These are phyloP conservation scores for Drosophila kanekoi DNA, from an alignment of 2,888 invertebrate species.

Conservation along the genomic window DNA sequence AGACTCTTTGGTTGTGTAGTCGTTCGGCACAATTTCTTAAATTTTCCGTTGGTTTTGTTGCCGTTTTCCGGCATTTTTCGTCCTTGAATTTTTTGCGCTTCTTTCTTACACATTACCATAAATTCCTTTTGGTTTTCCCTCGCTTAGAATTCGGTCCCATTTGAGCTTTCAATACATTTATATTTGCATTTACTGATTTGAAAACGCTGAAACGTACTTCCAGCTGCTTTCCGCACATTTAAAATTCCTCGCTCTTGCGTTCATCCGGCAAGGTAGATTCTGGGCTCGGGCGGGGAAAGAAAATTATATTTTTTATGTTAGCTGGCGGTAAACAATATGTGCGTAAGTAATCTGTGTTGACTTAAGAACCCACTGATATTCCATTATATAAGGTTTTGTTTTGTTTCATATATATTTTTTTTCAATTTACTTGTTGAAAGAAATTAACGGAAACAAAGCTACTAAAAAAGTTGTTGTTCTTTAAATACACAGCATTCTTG, in stretches of 20 bases:
- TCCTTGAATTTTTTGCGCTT: conserved; percentile 60
- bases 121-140: conserved; percentile 40
- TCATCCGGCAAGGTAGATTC: conserved; percentile 35
- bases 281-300: background rate
- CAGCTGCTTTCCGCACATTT: conserved; percentile 69
- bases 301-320: conserved; percentile 61
- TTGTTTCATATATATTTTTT: background rate
- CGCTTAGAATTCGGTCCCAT: conserved; percentile 45
- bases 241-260: conserved; percentile 41
- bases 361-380: conserved; percentile 32
- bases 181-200: conserved; percentile 74
- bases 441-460: conserved; percentile 31
- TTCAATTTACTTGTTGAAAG: conserved; percentile 16
- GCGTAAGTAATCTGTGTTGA: conserved; percentile 48
- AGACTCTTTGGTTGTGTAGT: conserved; percentile 24
- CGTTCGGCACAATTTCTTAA: conserved; percentile 67
- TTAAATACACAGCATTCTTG: background rate
- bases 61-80: conserved; percentile 67
- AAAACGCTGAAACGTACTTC: conserved; percentile 66
- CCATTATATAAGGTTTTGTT: conserved; percentile 5
- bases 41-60: conserved; percentile 68
- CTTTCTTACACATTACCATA: conserved; percentile 48
- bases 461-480: background rate
- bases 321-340: conserved; percentile 59
- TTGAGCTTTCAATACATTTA: conserved; percentile 73